A percentile compares a stretch with the other conserved stretches of the same genome.
phyloP scores from a whole-genome alignment of 2,113 vertebrate species.

The Aegithalos caudatus region DNA sequence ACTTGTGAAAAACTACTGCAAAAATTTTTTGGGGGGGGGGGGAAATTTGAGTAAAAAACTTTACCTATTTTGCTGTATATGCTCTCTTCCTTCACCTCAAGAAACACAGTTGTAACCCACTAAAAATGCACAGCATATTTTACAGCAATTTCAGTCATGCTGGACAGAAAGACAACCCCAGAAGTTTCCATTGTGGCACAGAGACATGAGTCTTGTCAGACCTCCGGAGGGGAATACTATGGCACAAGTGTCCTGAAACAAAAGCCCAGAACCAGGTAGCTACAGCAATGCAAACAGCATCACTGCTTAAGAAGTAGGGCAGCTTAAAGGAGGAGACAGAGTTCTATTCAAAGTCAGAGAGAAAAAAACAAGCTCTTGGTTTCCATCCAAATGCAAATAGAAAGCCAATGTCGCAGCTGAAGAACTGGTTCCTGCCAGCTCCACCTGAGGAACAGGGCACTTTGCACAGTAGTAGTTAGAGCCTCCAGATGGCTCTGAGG shows the following conservation, averaged over 20 bases:
- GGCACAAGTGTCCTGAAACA: not conserved
- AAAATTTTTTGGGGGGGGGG: fast-evolving
- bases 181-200: not conserved
- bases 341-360: not conserved
- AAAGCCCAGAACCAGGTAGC: not conserved
- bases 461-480: not conserved
- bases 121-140: not conserved
- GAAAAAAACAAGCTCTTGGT: not conserved
- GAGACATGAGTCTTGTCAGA: not conserved
- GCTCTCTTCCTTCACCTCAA: not conserved
- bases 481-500: not conserved
- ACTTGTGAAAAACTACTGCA: not conserved
- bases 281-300: not conserved
- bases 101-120: not conserved
- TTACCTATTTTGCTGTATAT: not conserved
- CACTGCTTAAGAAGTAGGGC: not conserved
- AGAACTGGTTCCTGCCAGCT: slow-evolving; percentile 52
- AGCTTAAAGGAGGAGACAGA: not conserved
- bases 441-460: slow-evolving; percentile 32
- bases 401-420: not conserved
- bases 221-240: not conserved
- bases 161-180: not conserved
- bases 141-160: not conserved
- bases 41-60: not conserved
- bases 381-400: slow-evolving; percentile 56